phyloP scores from a whole-genome alignment of 2,113 vertebrate species.

The Macrotus californicus region DNA sequence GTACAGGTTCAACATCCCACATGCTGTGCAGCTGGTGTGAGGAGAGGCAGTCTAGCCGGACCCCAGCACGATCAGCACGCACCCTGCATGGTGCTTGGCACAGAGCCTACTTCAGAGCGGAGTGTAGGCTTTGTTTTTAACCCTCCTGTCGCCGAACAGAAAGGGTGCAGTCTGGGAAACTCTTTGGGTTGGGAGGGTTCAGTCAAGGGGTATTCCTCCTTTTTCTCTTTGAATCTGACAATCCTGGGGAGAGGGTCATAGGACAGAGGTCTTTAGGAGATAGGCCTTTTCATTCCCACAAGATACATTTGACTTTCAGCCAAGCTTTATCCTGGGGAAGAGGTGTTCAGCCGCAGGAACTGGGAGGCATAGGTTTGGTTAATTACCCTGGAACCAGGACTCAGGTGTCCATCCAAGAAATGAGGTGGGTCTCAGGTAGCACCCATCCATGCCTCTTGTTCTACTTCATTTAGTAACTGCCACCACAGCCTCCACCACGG shows the following conservation, averaged over 20 bases:
- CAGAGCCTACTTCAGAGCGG: neutral
- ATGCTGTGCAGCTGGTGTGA: neutral
- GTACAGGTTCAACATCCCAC: neutral
- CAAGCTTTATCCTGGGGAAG: neutral
- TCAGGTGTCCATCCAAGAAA: neutral
- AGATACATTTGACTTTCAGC: neutral
- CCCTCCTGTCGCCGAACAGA: neutral
- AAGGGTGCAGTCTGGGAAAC: neutral
- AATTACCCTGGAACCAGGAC: neutral
- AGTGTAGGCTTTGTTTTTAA: neutral
- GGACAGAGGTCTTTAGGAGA: neutral
- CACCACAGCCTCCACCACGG: no score
- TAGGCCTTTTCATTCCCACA: neutral
- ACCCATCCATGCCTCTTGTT: neutral
- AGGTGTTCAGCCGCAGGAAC: neutral
- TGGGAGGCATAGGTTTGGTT: neutral
- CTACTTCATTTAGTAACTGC: neutral
- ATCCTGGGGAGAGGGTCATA: neutral
- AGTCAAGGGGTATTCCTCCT: neutral
- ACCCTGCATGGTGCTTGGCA: rapidly evolving
- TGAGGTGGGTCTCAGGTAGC: neutral
- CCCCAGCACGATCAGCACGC: no score
- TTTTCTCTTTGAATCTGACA: neutral
- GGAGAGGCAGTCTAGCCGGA: neutral
- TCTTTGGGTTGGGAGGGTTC: neutral